phyloP scores from a whole-genome alignment of 2,888 invertebrate species.

The Branchipolynoe longqiensis region DNA sequence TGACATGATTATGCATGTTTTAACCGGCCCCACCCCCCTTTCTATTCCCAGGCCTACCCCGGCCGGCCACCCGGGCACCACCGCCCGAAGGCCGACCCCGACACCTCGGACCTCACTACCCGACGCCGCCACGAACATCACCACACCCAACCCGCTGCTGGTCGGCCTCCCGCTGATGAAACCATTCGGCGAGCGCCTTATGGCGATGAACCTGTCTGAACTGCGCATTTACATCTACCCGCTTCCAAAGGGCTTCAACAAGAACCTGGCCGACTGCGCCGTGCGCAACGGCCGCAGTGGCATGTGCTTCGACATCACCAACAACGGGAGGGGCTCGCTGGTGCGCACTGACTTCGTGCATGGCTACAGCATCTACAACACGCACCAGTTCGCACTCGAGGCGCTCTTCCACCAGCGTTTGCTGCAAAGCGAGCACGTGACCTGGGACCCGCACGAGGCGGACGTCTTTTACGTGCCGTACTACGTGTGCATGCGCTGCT shows the following conservation, averaged over 20 bases:
- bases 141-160: background rate
- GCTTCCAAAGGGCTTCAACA: conserved; percentile 60
- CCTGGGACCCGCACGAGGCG: conserved; percentile 69
- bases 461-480: conserved; percentile 73
- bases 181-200: conserved; percentile 5
- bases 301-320: conserved; percentile 49
- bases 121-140: background rate
- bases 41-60: background rate
- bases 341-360: conserved; percentile 19
- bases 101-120: background rate
- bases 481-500: conserved; percentile 65
- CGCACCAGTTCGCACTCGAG: conserved; percentile 70
- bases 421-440: conserved; percentile 69
- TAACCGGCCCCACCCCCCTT: background rate
- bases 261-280: conserved; percentile 55
- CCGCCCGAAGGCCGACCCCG: background rate
- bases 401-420: conserved; percentile 71
- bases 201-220: conserved; percentile 8
- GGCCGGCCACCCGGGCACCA: background rate
- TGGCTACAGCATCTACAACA: conserved; percentile 48
- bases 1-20: background rate
- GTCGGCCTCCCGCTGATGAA: background rate
- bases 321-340: conserved; percentile 56
- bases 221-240: conserved; percentile 60
- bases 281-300: conserved; percentile 24